Evolutionary conservation across 2,888 invertebrate genomes (phyloP).

Genomic region (Spatulosminthurus flaviceps): DNA sequence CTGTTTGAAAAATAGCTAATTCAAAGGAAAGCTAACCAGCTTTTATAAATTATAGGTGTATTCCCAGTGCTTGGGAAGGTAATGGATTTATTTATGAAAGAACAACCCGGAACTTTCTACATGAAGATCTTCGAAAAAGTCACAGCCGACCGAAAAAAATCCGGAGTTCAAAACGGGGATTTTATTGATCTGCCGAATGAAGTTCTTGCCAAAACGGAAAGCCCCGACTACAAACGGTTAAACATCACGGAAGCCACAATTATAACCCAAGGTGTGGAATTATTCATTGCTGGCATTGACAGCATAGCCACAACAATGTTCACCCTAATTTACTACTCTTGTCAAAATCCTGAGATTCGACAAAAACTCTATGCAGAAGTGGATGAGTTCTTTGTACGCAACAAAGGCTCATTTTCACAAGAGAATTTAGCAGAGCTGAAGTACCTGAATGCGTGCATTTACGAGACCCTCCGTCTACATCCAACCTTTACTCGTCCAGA

Average conservation of each 20-base stretch:
- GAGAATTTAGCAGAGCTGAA: conserved; percentile 40
- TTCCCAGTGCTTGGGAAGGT: not conserved
- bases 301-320: conserved; percentile 50
- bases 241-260: conserved; percentile 56
- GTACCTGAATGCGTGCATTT: conserved; percentile 49
- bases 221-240: conserved; percentile 46
- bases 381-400: conserved; percentile 8
- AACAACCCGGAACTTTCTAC: conserved; percentile 30
- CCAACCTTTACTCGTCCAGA: conserved; percentile 47
- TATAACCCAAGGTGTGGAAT: conserved; percentile 55
- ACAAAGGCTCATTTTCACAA: conserved; percentile 37
- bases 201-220: conserved; percentile 44
- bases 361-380: conserved; percentile 34
- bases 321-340: conserved; percentile 36
- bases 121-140: conserved; percentile 54
- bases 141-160: conserved; percentile 45
- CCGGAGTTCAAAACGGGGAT: conserved; percentile 47
- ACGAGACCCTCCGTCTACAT: conserved; percentile 46
- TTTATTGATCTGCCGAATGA: conserved; percentile 53
- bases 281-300: conserved; percentile 61
- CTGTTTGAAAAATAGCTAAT: too few relatives aligned
- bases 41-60: not conserved
- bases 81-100: too few relatives aligned
- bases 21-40: too few relatives aligned
- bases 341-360: conserved; percentile 26